Percentiles rank a stretch among this genome's conserved stretches.
phyloP scores from a whole-genome alignment of 2,113 vertebrate species.

The Pterophyllum scalare region DNA sequence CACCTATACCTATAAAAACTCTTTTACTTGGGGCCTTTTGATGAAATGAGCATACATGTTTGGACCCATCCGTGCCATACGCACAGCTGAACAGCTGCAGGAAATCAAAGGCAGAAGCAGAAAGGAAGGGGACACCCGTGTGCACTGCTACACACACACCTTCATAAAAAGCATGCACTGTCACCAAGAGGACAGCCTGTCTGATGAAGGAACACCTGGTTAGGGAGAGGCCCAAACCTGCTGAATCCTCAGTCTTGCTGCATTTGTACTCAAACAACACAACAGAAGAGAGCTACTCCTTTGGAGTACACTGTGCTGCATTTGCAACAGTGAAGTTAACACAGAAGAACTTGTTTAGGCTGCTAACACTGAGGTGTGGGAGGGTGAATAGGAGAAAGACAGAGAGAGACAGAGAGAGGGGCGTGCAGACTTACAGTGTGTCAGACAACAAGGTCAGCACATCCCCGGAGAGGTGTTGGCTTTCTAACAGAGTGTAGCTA shows the following conservation, averaged over 20 bases:
- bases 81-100: constrained; percentile 79
- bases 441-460: constrained; percentile 81
- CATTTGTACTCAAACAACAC: constrained; percentile 31
- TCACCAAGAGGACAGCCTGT: constrained; percentile 60
- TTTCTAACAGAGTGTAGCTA: constrained; percentile 80
- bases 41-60: constrained; percentile 76
- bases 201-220: constrained; percentile 83
- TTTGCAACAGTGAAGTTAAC: constrained; percentile 9
- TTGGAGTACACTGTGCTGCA: not conserved
- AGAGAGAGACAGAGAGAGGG: constrained; percentile 43
- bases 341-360: constrained; percentile 32
- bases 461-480: constrained; percentile 82
- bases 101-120: constrained; percentile 78
- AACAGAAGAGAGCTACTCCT: constrained; percentile 17
- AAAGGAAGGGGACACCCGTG: constrained; percentile 40
- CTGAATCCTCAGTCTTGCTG: constrained; percentile 42
- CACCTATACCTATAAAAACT: constrained; percentile 46
- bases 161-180: constrained; percentile 62
- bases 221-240: constrained; percentile 65
- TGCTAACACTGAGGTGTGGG: constrained; percentile 16
- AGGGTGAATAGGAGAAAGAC: constrained; percentile 28
- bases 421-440: constrained; percentile 70
- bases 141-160: constrained; percentile 31
- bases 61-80: constrained; percentile 67
- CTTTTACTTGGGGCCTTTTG: constrained; percentile 69